These are phyloP conservation scores for Sphaeridia pumilis DNA, from an alignment of 2,888 invertebrate species.

Conservation along the genomic window DNA sequence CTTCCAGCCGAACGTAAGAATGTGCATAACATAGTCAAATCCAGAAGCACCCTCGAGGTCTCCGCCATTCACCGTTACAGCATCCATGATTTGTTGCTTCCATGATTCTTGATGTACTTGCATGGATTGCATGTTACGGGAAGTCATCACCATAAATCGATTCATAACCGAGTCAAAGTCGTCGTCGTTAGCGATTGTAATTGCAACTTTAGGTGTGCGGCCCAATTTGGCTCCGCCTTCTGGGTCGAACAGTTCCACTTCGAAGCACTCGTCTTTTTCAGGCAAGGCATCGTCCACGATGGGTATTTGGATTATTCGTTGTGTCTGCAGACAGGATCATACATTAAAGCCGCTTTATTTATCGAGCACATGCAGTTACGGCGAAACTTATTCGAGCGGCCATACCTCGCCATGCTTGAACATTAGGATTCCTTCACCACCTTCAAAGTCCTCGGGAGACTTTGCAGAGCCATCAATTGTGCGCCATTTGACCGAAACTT, in stretches of 20 bases:
- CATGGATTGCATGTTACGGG: slow-evolving; percentile 46
- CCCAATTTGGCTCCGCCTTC: slow-evolving; percentile 44
- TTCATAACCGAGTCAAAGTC: slow-evolving; percentile 47
- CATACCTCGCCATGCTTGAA: slow-evolving; percentile 43
- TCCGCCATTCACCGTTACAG: slow-evolving; percentile 49
- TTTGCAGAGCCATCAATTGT: slow-evolving; percentile 49
- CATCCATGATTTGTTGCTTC: slow-evolving; percentile 45
- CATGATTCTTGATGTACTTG: slow-evolving; percentile 45
- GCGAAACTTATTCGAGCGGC: not conserved
- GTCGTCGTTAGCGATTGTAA: slow-evolving; percentile 48
- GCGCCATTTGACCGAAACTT: slow-evolving; percentile 44
- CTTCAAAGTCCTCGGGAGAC: slow-evolving; percentile 45
- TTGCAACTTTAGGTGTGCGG: slow-evolving; percentile 41
- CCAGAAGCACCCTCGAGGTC: slow-evolving; percentile 45
- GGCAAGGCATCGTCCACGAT: slow-evolving; percentile 48
- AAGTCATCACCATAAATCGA: slow-evolving; percentile 45
- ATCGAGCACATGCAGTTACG: too few relatives aligned
- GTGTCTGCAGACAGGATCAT: slow-evolving; percentile 40
- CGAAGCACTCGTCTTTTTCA: slow-evolving; percentile 52
- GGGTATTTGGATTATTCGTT: slow-evolving; percentile 45
- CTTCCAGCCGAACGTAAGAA: slow-evolving; percentile 49
- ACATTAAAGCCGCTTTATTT: too few relatives aligned
- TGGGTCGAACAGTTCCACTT: slow-evolving; percentile 44
- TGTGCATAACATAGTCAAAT: slow-evolving; percentile 47
- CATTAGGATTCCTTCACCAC: slow-evolving; percentile 43